These are phyloP conservation scores for Hemicordylus capensis DNA, from an alignment of 2,113 vertebrate genomes.

Conservation along the genomic window DNA sequence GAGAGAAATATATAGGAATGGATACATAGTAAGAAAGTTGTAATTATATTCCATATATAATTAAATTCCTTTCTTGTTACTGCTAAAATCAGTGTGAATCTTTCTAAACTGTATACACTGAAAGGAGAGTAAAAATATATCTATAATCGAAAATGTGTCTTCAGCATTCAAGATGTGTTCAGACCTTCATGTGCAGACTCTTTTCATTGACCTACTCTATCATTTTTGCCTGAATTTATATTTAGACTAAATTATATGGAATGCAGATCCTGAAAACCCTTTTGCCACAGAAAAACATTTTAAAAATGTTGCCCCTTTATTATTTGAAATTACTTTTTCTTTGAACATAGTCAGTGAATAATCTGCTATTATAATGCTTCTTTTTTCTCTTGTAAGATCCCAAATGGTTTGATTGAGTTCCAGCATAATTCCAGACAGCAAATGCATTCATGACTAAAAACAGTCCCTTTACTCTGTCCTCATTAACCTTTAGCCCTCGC, in stretches of 20 bases:
- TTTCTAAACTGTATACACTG: conserved; percentile 7
- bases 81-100: background rate
- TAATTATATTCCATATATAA: too few species aligned
- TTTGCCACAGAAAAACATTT: conserved; percentile 1
- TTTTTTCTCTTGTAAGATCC: conserved; percentile 3
- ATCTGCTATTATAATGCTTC: background rate
- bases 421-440: background rate
- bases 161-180: conserved; percentile 16
- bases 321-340: conserved; percentile 19
- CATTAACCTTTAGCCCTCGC: conserved; percentile 52
- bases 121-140: background rate
- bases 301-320: background rate
- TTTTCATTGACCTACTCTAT: background rate
- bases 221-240: background rate
- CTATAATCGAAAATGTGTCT: background rate
- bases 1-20: background rate
- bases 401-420: conserved; percentile 4
- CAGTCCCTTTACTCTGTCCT: conserved; percentile 30
- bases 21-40: background rate
- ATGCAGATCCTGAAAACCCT: conserved; percentile 8
- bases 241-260: background rate
- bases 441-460: conserved; percentile 12
- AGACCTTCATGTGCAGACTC: background rate
- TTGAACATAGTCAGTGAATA: background rate
- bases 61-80: background rate